phyloP scores from a whole-genome alignment of 1,140 invertebrate species.

The Melitaea cinxia region DNA sequence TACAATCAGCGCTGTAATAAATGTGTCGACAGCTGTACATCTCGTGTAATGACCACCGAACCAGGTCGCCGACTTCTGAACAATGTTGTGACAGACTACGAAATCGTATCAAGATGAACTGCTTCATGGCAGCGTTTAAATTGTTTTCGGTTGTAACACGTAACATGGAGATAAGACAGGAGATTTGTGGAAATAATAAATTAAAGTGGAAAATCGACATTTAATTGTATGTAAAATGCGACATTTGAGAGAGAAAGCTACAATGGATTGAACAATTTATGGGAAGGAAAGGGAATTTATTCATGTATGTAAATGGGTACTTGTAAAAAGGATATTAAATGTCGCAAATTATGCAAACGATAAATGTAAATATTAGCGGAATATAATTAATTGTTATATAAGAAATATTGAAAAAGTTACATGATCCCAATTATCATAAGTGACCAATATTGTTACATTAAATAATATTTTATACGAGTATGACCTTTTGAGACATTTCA shows the following conservation, averaged over 20 bases:
- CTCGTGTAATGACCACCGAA: constrained; percentile 7
- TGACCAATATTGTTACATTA: too few species aligned
- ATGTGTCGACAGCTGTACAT: constrained; percentile 13
- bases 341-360: background rate
- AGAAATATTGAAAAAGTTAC: background rate
- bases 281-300: constrained; percentile 22
- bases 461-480: too few species aligned
- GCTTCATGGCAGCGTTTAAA: constrained; percentile 4
- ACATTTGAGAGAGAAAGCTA: constrained; percentile 44
- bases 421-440: too few species aligned
- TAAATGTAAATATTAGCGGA: background rate
- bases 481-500: too few species aligned
- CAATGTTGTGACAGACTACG: constrained; percentile 7
- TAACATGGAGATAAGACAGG: background rate
- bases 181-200: constrained; percentile 19
- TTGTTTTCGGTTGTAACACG: constrained; percentile 17
- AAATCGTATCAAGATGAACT: constrained; percentile 10
- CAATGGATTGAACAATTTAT: constrained; percentile 18
- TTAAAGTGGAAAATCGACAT: constrained; percentile 37
- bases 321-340: constrained; percentile 22
- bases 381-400: background rate
- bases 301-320: constrained; percentile 31
- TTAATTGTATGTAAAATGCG: constrained; percentile 46
- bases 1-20: constrained; percentile 13
- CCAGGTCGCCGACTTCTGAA: constrained; percentile 10